A percentile compares a stretch with the other conserved stretches of the same genome.
These are phyloP conservation scores for Accipiter minullus DNA, from an alignment of 2,797 vertebrate species.

Conservation along the genomic window DNA sequence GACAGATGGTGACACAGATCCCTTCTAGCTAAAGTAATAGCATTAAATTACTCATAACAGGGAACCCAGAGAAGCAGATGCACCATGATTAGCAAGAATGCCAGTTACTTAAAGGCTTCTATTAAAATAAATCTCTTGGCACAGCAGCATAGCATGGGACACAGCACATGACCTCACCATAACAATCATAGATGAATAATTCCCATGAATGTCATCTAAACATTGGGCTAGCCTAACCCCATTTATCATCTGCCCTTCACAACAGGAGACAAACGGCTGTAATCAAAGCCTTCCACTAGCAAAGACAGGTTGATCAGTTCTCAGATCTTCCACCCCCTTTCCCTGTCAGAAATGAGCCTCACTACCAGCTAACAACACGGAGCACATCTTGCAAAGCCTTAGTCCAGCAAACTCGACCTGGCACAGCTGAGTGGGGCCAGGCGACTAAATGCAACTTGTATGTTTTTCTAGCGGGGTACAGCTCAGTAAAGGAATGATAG, in stretches of 20 bases:
- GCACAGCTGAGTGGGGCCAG: neutral
- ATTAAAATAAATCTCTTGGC: slow-evolving; percentile 70
- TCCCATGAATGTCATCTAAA: slow-evolving; percentile 34
- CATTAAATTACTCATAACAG: slow-evolving; percentile 72
- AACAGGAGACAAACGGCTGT: neutral
- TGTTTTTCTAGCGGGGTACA: neutral
- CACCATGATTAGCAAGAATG: slow-evolving; percentile 69
- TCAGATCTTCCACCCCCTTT: neutral
- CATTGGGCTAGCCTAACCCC: neutral
- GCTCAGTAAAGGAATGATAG: neutral
- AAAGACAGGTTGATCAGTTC: neutral
- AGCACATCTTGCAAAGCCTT: neutral
- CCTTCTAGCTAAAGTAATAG: slow-evolving; percentile 69
- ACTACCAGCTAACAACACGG: neutral
- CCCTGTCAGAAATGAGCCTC: neutral
- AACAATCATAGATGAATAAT: slow-evolving; percentile 48
- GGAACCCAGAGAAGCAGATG: slow-evolving; percentile 68
- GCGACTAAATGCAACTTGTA: neutral
- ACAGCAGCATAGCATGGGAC: slow-evolving; percentile 45
- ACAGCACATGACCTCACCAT: slow-evolving; percentile 41
- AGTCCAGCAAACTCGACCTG: neutral
- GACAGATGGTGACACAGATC: slow-evolving; percentile 74
- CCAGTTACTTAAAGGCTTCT: slow-evolving; percentile 72
- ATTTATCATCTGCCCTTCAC: slow-evolving; percentile 28
- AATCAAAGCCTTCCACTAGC: neutral